phyloP scores from a whole-genome alignment of 2,888 invertebrate species.

The Lacanobia oleracea region DNA sequence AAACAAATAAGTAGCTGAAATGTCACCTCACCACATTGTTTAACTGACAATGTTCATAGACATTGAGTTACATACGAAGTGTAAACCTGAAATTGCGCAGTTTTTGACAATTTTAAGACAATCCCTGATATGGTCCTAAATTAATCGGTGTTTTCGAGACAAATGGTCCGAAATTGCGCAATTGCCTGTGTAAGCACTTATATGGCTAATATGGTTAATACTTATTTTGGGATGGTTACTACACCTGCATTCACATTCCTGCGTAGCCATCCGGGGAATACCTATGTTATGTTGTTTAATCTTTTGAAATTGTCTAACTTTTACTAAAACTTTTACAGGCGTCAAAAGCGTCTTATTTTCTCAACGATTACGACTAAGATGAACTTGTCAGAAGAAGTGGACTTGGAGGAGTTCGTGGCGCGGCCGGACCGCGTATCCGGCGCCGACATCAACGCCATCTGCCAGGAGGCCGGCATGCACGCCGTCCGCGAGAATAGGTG shows the following conservation, averaged over 20 bases:
- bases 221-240: neutral
- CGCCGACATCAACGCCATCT: conserved; percentile 99
- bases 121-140: no score
- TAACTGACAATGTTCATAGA: no score
- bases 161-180: no score
- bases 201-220: neutral
- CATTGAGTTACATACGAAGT: no score
- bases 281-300: neutral
- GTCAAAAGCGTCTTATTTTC: conserved; percentile 99
- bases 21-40: no score
- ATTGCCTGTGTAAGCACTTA: no score
- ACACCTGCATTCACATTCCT: neutral
- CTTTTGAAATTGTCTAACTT: neutral
- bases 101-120: no score
- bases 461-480: conserved; percentile 99
- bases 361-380: conserved; percentile 99
- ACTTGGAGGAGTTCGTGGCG: conserved; percentile 99
- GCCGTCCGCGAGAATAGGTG: conserved; percentile 99
- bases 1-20: neutral
- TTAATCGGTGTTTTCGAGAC: no score
- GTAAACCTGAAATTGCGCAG: no score
- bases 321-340: conserved; percentile 73
- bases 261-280: neutral
- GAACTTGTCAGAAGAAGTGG: conserved; percentile 99
- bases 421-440: conserved; percentile 99